A percentile compares a stretch with the other conserved stretches of the same genome.
Evolutionary conservation across 2,888 invertebrate genomes (phyloP).

Genomic region (Drosophila diplacantha): DNA sequence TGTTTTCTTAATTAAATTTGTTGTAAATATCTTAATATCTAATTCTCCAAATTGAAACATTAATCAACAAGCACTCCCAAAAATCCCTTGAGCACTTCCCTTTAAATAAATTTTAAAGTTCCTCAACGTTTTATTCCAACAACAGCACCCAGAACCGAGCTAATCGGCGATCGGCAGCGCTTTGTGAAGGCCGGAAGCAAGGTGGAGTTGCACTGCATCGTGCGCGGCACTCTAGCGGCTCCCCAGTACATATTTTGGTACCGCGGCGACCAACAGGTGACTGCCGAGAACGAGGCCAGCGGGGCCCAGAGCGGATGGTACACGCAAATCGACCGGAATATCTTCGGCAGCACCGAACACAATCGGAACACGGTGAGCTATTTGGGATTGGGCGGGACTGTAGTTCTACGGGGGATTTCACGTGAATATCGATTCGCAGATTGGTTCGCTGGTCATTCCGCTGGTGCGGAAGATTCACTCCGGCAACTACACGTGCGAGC

Average conservation of each 20-base stretch:
- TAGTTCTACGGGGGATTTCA: background rate
- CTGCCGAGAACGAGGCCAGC: conserved; percentile 68
- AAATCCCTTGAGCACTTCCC: background rate
- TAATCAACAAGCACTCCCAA: background rate
- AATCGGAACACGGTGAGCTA: conserved; percentile 75
- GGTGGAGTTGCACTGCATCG: conserved; percentile 91
- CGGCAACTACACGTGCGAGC: conserved; percentile 95
- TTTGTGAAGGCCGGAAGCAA: conserved; percentile 94
- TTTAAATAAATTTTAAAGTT: background rate
- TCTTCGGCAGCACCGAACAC: conserved; percentile 73
- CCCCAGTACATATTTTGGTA: conserved; percentile 97
- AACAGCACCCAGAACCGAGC: conserved; percentile 92
- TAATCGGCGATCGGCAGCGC: conserved; percentile 91
- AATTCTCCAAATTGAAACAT: no score
- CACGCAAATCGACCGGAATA: conserved; percentile 75
- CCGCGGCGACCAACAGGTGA: conserved; percentile 79
- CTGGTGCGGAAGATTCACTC: conserved; percentile 76
- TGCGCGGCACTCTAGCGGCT: conserved; percentile 92
- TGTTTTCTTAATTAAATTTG: no score
- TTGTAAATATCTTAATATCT: no score
- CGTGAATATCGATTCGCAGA: conserved; percentile 55
- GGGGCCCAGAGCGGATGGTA: conserved; percentile 68
- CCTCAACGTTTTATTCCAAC: background rate
- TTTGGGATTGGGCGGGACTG: background rate
- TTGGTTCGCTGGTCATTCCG: conserved; percentile 77